Percentiles rank a stretch among this genome's conserved stretches.
Evolutionary conservation across 2,113 vertebrate genomes (phyloP).

Genomic region (Osmerus eperlanus): DNA sequence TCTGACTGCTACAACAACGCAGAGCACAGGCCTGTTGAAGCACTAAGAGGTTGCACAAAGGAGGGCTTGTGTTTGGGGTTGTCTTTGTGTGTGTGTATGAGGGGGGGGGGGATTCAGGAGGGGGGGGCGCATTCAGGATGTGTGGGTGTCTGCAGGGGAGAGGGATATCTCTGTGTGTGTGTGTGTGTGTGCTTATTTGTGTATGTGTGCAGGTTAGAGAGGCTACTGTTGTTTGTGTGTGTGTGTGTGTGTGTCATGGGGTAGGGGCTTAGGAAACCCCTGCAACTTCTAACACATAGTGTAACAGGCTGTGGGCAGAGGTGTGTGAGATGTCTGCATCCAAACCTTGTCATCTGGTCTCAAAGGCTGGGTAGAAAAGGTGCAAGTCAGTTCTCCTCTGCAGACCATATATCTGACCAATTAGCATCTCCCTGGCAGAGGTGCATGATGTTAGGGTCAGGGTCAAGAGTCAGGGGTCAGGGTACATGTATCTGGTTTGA

Average conservation of each 20-base stretch:
- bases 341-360: conserved; percentile 8
- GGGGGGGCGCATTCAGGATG: background rate
- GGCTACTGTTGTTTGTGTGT: background rate
- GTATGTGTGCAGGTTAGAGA: background rate
- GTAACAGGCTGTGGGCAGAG: background rate
- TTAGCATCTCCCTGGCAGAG: conserved; percentile 40
- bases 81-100: background rate
- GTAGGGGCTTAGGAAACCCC: background rate
- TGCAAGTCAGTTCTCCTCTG: no score
- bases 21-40: conserved; percentile 23
- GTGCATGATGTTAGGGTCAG: conserved; percentile 32
- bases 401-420: conserved; percentile 39
- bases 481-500: conserved; percentile 46
- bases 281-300: conserved; percentile 4
- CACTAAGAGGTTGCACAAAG: background rate
- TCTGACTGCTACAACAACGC: conserved; percentile 42
- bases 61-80: background rate
- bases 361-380: no score
- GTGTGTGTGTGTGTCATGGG: background rate
- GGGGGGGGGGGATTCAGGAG: background rate
- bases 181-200: background rate
- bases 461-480: conserved; percentile 52
- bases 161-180: background rate
- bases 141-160: background rate
- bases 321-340: conserved; percentile 9